Percentiles rank a stretch among this genome's conserved stretches.
phyloP scores from a whole-genome alignment of 2,797 vertebrate genomes.

The Anabacerthia variegaticeps region DNA sequence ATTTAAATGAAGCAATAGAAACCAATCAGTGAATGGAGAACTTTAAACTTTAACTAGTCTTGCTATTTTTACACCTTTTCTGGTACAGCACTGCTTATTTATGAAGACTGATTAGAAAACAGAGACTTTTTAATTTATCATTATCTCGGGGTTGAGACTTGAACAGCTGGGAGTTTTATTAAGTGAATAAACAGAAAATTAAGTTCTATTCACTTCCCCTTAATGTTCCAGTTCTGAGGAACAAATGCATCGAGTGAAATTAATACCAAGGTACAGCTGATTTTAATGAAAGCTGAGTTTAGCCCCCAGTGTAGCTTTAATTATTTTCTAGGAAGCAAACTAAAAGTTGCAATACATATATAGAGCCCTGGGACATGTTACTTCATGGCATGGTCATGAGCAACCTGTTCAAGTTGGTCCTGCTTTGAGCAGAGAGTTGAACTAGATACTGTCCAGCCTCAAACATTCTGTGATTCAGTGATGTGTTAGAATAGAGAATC shows the following conservation, averaged over 20 bases:
- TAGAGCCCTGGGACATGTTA: background rate
- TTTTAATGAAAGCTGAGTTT: background rate
- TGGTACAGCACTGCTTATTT: background rate
- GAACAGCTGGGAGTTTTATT: background rate
- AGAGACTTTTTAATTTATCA: background rate
- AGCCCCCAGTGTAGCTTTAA: background rate
- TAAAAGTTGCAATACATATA: background rate
- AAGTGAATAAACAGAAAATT: background rate
- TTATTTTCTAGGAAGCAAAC: background rate
- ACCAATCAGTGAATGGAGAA: background rate
- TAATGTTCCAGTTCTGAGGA: background rate
- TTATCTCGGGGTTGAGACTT: background rate
- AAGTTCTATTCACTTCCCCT: background rate
- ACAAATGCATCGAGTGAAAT: background rate
- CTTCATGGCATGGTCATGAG: background rate
- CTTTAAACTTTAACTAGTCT: background rate
- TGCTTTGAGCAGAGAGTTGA: background rate
- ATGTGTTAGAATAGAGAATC: background rate
- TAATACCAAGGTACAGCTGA: background rate
- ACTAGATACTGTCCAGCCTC: background rate
- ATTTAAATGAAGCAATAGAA: background rate
- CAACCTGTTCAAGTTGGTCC: background rate
- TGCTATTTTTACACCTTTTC: background rate
- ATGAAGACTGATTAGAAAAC: background rate
- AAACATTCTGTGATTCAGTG: background rate